Conservation (phyloP, 1,140 invertebrate genomes). For the Nomia melanderi region DNA sequence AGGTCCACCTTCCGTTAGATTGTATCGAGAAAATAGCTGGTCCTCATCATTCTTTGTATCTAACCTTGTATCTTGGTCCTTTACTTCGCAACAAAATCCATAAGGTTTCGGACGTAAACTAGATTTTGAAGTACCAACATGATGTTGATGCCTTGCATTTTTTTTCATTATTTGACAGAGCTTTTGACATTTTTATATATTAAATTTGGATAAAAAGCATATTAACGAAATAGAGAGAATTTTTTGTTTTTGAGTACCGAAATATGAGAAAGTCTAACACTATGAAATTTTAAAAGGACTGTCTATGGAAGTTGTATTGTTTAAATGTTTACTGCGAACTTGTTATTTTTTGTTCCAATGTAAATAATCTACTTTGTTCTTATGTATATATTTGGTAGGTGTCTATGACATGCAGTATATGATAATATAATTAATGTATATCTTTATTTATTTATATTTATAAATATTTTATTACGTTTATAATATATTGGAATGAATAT, state of each 20-base stretch:
- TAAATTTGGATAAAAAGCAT: neutral
- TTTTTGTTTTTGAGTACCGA: neutral
- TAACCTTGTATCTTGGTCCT: conserved; percentile 57
- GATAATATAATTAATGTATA: no score
- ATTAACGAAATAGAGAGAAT: neutral
- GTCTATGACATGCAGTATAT: no score
- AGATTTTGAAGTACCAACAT: neutral
- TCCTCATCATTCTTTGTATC: conserved; percentile 8
- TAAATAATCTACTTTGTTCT: no score
- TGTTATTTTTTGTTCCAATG: no score
- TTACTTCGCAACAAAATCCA: conserved; percentile 71
- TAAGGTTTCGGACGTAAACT: conserved; percentile 61
- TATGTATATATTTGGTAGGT: no score
- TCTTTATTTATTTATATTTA: no score
- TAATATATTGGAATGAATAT: no score
- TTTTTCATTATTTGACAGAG: conserved; percentile 23
- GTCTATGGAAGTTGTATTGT: conserved; percentile 4
- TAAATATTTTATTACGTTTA: no score
- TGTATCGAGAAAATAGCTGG: conserved; percentile 30
- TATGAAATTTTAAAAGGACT: conserved; percentile 23
- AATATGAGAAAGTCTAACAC: neutral
- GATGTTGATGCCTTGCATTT: neutral
- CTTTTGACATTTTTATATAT: neutral
- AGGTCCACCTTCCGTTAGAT: conserved; percentile 57
- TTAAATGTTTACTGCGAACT: no score